Base-by-base conservation (phyloP, 2,888 invertebrate species). In the Cephus pulcher region DNA sequence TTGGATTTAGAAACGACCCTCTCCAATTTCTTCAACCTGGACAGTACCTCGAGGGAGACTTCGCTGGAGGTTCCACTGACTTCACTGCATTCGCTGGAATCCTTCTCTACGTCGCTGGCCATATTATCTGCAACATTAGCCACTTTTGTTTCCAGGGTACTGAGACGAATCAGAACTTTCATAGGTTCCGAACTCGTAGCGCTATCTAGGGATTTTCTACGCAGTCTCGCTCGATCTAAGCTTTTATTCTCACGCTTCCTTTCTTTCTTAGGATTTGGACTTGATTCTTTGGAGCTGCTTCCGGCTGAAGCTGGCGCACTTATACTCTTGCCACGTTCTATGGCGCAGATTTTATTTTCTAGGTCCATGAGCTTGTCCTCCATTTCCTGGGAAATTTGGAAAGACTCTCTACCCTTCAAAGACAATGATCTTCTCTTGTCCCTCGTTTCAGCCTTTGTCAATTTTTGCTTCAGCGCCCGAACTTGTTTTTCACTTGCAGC, bases 291-390 rank as follows among this genome's bases (percentile, higher is more conserved):
- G 11, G 93, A 93, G 70, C 93, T 93, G 76, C 92, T 91, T 81
- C 92, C 92, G 76, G 92, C 92, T 23, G 93, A 92, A 35, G 92
- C 92, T 3, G 92, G 86, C 76, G 93, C 92, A 34, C 92, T 92
- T 23, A 92, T 89, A 70, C 88, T 87, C 79, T 91, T 92, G 3
- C 92, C 91, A 6, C 91, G 92, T 88, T 96, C 96, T 76, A 96
- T 90, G 82, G 94, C 93, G 78, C 94, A 93, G 75, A 97, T 95
- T 92, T 96, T 96, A 75, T 94, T 95, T 92, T 97, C 97, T 80
- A 97, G 91, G 89, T 96, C 96, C n/a, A 94, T 94, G 74, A 97
- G 93, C 90, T 97, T 97, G 82, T 96, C 96, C 90, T 97, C 97
- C 32, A 97, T 94, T 90, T 97, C 97, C 90, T 96, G 96, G 23